These are phyloP conservation scores for Clarias batrachus DNA, from an alignment of 2,113 vertebrate genomes.

Conservation along the genomic window DNA sequence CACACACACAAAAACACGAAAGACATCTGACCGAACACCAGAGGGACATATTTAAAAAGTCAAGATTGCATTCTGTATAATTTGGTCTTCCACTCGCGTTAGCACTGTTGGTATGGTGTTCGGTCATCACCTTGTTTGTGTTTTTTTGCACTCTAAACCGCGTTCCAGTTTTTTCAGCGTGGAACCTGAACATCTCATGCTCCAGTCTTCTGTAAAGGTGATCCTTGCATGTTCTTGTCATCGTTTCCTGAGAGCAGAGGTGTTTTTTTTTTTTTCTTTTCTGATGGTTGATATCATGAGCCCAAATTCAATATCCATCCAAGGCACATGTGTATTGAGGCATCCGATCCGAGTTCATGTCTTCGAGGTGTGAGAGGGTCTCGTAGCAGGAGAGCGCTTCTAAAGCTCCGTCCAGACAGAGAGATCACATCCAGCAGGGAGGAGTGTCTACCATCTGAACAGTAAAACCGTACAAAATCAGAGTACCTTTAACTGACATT, in stretches of 20 bases:
- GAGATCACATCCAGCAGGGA: not conserved
- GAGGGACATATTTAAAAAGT: not conserved
- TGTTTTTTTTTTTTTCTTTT: not conserved
- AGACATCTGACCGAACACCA: constrained; percentile 1
- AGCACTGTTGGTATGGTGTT: constrained; percentile 10
- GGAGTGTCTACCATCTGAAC: not conserved
- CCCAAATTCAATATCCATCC: not conserved
- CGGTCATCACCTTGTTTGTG: not conserved
- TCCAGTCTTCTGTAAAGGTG: constrained; percentile 38
- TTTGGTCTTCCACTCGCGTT: constrained; percentile 30
- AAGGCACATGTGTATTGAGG: not conserved
- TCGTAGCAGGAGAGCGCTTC: constrained; percentile 67
- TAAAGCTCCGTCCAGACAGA: not conserved
- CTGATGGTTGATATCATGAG: not conserved
- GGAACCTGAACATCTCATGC: constrained; percentile 33
- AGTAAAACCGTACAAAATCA: not conserved
- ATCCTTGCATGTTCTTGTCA: constrained; percentile 25
- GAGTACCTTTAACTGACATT: not conserved
- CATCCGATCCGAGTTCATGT: constrained; percentile 55
- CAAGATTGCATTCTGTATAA: constrained; percentile 24
- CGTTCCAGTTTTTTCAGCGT: constrained; percentile 13
- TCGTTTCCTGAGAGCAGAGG: constrained; percentile 22
- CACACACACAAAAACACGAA: not conserved
- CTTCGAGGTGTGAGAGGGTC: constrained; percentile 66
- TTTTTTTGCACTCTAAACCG: constrained; percentile 18